Conservation (phyloP, 1,140 invertebrate genomes). For the Lasaia peninsularis region DNA sequence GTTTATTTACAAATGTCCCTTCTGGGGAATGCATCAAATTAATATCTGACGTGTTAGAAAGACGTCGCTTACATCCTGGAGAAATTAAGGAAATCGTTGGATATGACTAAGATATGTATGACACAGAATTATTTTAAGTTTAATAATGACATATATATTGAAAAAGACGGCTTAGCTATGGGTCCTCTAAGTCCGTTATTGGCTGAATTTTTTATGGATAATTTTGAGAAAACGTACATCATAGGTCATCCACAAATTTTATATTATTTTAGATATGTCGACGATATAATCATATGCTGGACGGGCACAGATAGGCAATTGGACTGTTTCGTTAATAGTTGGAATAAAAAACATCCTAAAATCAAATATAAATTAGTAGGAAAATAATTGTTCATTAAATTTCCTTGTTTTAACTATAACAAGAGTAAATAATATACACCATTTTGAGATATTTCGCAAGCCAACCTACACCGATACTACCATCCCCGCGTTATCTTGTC, state of each 20-base stretch:
- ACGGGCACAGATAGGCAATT: neutral
- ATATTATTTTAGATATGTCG: neutral
- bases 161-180: constrained; percentile 12
- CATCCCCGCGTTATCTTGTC: neutral
- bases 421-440: neutral
- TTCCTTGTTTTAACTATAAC: neutral
- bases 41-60: no score
- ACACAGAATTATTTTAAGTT: neutral
- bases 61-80: neutral
- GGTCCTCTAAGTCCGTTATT: constrained; percentile 14
- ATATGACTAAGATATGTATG: neutral
- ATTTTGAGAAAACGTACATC: constrained; percentile 6
- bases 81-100: neutral
- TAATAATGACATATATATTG: constrained; percentile 2
- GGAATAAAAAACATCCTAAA: neutral
- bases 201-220: constrained; percentile 14
- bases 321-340: neutral
- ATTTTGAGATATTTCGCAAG: neutral
- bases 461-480: neutral
- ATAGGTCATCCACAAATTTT: no score
- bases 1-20: no score
- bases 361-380: neutral
- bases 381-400: neutral
- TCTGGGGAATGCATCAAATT: no score
- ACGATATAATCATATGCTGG: neutral